Evolutionary conservation across 2,888 invertebrate species (phyloP), one percentile per base, ranked within the genome.

Genomic region (Pecten maximus): DNA sequence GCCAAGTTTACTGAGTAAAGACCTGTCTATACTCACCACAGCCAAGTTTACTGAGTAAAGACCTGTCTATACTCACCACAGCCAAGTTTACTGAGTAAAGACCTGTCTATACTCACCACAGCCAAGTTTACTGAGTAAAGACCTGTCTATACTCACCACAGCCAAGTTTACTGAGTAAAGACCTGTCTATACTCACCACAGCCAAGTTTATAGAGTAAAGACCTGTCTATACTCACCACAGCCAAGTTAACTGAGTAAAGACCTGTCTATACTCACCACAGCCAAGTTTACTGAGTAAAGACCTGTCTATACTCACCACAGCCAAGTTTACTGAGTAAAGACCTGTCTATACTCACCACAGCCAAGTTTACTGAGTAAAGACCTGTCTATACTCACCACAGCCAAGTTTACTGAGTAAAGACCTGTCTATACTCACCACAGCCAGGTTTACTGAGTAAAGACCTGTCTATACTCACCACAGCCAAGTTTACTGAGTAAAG

Each of bases 1-100:
- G 44, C 44, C 44, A 44, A 44, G 44, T 44, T 44, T 54, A 19
- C 54, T 54, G 23, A 54, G 23, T 54, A 23, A 23, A 6, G 54
- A 54, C n/a, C 12, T 40, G 87, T 87, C 48, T 23, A n/a, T 40
- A 93, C 92, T 60, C n/a, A n/a, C 90, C 44, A 44, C 44, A 44
- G 44, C 44, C 44, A 44, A 44, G 44, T 44, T 44, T 54, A 19
- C 54, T 54, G 23, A 54, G 23, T 54, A 23, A 23, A 6, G 54
- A 54, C n/a, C 12, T 40, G 87, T 87, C 48, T 23, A n/a, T 40
- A 93, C 92, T 60, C n/a, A n/a, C 90, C 44, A 44, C 44, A 44
- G 44, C 44, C 44, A 44, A 44, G 44, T 44, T 44, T 54, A 19
- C 54, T 54, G 23, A 54, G 23, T 54, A 23, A 23, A 6, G 54